These are phyloP conservation scores for Theonella swinhoei DNA, from an alignment of 37 sponge, comb jelly and placozoan species.

Conservation along the genomic window DNA sequence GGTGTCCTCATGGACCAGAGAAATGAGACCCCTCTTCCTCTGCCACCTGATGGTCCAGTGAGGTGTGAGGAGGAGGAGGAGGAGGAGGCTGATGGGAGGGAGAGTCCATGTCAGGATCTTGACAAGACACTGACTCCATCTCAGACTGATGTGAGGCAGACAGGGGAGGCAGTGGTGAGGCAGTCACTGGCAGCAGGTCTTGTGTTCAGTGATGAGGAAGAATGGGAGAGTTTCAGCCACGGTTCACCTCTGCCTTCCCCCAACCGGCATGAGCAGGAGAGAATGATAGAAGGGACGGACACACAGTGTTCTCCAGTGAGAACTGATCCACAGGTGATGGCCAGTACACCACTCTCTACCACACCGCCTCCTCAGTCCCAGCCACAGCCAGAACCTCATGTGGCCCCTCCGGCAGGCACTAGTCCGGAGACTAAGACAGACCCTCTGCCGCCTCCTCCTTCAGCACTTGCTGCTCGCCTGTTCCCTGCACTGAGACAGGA, in stretches of 20 bases:
- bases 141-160: not conserved
- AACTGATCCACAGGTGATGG: not conserved
- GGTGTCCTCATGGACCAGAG: too few species aligned
- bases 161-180: not conserved
- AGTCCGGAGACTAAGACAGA: not conserved
- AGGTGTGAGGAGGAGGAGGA: not conserved
- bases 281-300: slow-evolving; percentile 15
- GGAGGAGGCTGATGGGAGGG: not conserved
- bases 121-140: not conserved
- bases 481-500: not conserved
- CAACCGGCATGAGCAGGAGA: not conserved
- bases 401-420: not conserved
- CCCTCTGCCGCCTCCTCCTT: not conserved
- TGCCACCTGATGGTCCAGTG: not conserved
- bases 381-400: not conserved
- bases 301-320: not conserved
- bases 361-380: not conserved
- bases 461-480: not conserved
- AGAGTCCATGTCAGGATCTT: not conserved
- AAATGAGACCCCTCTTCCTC: too few species aligned
- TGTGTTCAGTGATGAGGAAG: slow-evolving; percentile 81
- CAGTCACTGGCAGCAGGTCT: slow-evolving; percentile 16
- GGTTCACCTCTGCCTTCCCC: slow-evolving; percentile 7
- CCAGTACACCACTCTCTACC: not conserved
- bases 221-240: slow-evolving; percentile 76